phyloP scores from a whole-genome alignment of 2,113 vertebrate species.

The Ploceus nigricollis region DNA sequence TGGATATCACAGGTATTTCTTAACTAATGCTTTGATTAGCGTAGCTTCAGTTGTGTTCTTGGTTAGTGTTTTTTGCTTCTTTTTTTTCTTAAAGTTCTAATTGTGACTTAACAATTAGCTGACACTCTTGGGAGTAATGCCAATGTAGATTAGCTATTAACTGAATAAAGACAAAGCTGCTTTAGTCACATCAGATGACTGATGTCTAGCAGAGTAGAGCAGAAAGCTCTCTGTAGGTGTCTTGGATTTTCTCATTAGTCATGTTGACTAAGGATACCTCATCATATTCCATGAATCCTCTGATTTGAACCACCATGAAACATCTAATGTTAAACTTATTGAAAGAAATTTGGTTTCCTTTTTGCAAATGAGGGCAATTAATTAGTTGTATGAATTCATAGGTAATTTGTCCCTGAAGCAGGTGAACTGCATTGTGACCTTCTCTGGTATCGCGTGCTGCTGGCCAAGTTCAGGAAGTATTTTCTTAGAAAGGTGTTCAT shows the following conservation, averaged over 20 bases:
- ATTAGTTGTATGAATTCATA: neutral
- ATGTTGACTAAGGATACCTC: neutral
- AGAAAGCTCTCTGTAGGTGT: neutral
- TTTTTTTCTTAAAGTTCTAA: neutral
- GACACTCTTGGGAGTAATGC: neutral
- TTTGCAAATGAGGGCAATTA: neutral
- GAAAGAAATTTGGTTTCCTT: neutral
- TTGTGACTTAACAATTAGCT: neutral
- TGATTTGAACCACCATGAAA: neutral
- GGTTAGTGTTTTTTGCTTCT: neutral
- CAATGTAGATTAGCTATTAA: neutral
- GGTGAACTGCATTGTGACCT: neutral
- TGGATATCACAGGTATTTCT: neutral
- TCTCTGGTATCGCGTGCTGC: fast-evolving
- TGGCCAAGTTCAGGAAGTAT: neutral
- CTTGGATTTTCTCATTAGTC: neutral
- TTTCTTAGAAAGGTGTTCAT: neutral
- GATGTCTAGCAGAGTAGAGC: neutral
- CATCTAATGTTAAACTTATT: neutral
- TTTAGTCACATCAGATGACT: neutral
- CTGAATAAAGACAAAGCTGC: neutral
- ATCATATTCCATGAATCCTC: neutral
- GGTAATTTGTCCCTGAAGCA: neutral
- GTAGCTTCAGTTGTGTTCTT: neutral
- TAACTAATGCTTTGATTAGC: neutral